These are phyloP conservation scores for Orbicella faveolata DNA, from an alignment of 64 coral and sea anemone species.

Conservation along the genomic window DNA sequence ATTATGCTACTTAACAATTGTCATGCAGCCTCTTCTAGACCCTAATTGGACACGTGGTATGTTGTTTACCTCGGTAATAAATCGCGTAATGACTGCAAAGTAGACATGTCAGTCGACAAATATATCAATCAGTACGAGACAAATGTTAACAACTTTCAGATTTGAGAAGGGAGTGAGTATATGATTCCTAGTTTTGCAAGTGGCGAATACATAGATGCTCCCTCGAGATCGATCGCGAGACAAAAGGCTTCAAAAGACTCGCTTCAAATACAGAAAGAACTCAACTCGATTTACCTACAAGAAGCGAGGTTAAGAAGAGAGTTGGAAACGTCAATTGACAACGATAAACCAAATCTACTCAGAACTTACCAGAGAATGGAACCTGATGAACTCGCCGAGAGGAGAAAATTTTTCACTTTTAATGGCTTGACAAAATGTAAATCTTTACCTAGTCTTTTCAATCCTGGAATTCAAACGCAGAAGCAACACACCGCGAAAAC, in stretches of 20 bases:
- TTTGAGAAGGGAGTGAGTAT: too few relatives aligned
- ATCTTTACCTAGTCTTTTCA: background rate
- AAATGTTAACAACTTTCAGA: background rate
- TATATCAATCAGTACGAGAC: background rate
- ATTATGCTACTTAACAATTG: background rate
- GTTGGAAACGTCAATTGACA: background rate
- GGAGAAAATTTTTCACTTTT: background rate
- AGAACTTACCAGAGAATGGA: slow-evolving; percentile 2
- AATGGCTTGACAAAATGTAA: background rate
- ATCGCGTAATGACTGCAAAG: background rate
- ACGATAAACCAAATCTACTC: background rate
- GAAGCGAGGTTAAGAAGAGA: slow-evolving; percentile 1
- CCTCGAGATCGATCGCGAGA: background rate
- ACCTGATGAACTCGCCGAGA: background rate
- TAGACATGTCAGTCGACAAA: background rate
- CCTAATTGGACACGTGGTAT: background rate
- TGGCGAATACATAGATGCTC: background rate
- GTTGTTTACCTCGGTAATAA: slow-evolving; percentile 10
- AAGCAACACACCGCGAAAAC: background rate
- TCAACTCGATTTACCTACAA: background rate
- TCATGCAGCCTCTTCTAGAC: background rate
- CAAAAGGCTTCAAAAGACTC: background rate
- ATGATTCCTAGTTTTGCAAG: background rate
- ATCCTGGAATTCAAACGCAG: too few relatives aligned
- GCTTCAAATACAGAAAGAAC: slow-evolving; percentile 23